phyloP scores from a whole-genome alignment of 2,888 invertebrate genomes.

The Andrena camellia region DNA sequence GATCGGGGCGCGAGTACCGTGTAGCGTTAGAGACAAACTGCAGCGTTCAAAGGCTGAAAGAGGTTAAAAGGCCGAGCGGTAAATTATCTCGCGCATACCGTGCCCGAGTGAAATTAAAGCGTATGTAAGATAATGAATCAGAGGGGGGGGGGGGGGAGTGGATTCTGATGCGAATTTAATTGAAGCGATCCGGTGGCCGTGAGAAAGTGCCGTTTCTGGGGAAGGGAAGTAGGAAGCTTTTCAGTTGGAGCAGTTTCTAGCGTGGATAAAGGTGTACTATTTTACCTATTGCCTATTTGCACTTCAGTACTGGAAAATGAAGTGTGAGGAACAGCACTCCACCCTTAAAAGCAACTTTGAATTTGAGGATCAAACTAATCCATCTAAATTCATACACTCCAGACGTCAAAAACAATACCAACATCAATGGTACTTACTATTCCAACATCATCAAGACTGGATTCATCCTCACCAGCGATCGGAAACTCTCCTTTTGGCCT shows the following conservation, averaged over 20 bases:
- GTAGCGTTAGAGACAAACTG: slow-evolving; percentile 38
- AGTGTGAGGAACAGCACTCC: too few relatives aligned
- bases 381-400: too few relatives aligned
- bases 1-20: slow-evolving; percentile 26
- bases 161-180: slow-evolving; percentile 56
- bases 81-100: slow-evolving; percentile 51
- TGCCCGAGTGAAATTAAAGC: slow-evolving; percentile 51
- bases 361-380: too few relatives aligned
- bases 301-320: too few relatives aligned
- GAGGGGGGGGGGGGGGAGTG: slow-evolving; percentile 15
- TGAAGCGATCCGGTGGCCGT: slow-evolving; percentile 34
- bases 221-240: slow-evolving; percentile 8
- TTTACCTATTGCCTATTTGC: background rate
- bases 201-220: slow-evolving; percentile 31
- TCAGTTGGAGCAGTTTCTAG: background rate
- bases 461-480: background rate
- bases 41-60: slow-evolving; percentile 27
- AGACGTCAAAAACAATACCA: too few relatives aligned
- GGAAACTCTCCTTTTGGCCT: background rate
- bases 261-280: background rate
- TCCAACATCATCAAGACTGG: background rate
- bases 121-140: slow-evolving; percentile 46
- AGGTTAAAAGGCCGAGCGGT: slow-evolving; percentile 55
- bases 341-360: too few relatives aligned
- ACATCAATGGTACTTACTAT: too few relatives aligned